Percentiles rank a stretch among this genome's conserved stretches.
Evolutionary conservation across 2,797 vertebrate species (phyloP).

Genomic region (Peromyscus nudipes): DNA sequence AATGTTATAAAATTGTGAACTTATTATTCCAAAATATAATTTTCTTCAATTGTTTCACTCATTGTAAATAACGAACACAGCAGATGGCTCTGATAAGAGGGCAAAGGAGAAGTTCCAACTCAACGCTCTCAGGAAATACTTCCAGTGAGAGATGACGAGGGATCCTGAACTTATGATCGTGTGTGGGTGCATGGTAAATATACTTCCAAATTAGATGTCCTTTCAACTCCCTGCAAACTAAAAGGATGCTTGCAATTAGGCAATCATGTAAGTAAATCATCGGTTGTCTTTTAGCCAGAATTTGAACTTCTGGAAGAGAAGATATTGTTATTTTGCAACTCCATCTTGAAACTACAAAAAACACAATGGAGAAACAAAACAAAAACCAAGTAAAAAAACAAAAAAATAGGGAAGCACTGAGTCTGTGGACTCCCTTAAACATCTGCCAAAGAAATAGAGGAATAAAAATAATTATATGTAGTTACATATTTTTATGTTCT

Average conservation of each 20-base stretch:
- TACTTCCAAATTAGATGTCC: neutral
- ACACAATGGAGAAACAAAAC: neutral
- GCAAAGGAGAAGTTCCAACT: conserved; percentile 6
- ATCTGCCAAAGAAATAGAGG: neutral
- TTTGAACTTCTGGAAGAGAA: neutral
- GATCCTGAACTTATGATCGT: neutral
- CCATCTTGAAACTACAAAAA: neutral
- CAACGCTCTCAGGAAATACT: neutral
- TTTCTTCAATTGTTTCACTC: conserved; percentile 56
- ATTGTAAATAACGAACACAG: conserved; percentile 40
- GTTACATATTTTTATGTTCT: neutral
- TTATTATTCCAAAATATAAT: conserved; percentile 61
- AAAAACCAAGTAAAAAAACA: neutral
- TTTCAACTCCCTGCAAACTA: neutral
- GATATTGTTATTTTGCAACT: neutral
- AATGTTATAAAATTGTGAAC: conserved; percentile 62
- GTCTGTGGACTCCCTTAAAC: neutral
- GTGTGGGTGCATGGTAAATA: neutral
- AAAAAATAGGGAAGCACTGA: neutral
- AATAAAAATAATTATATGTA: neutral
- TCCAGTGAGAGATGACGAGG: neutral
- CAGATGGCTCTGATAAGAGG: conserved; percentile 36
- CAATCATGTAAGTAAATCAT: fast-evolving
- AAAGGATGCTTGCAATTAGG: neutral
- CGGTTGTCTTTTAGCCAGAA: neutral